Percentiles rank a stretch among this genome's conserved stretches.
These are phyloP conservation scores for Peromyscus melanophrys DNA, from an alignment of 2,797 vertebrate species.

Conservation along the genomic window DNA sequence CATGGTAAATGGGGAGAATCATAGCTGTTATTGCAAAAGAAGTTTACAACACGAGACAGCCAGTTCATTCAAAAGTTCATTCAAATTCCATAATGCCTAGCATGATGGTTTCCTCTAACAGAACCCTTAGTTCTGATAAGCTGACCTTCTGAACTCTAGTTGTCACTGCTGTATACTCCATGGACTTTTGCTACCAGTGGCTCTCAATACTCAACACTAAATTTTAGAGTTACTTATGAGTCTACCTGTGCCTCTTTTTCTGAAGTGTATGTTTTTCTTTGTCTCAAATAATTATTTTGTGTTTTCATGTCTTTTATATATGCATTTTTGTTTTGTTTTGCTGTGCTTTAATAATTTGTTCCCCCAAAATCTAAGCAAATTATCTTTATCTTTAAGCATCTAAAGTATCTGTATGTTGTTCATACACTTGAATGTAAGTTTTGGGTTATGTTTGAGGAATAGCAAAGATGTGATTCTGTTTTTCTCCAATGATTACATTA, in stretches of 20 bases:
- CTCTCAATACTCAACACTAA: too few species aligned
- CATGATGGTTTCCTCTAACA: too few species aligned
- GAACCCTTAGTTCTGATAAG: too few species aligned
- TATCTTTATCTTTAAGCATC: not conserved
- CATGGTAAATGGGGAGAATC: too few species aligned
- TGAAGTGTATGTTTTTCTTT: not conserved
- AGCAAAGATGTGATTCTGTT: not conserved
- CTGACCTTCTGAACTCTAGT: too few species aligned
- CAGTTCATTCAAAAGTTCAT: too few species aligned
- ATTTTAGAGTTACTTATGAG: too few species aligned
- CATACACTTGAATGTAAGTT: not conserved
- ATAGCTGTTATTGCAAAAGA: too few species aligned
- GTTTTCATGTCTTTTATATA: not conserved
- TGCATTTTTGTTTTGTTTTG: not conserved
- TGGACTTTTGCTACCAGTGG: too few species aligned
- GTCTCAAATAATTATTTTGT: not conserved
- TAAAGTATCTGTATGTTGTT: constrained; percentile 21
- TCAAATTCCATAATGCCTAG: too few species aligned
- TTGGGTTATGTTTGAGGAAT: not conserved
- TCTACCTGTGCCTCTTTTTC: not conserved
- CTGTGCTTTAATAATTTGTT: not conserved
- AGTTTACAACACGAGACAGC: too few species aligned
- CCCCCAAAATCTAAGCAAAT: not conserved
- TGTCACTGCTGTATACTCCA: too few species aligned
- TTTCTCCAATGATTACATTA: not conserved